Conservation (phyloP, 2,113 vertebrate genomes). For the Plecturocebus donacophilus region DNA sequence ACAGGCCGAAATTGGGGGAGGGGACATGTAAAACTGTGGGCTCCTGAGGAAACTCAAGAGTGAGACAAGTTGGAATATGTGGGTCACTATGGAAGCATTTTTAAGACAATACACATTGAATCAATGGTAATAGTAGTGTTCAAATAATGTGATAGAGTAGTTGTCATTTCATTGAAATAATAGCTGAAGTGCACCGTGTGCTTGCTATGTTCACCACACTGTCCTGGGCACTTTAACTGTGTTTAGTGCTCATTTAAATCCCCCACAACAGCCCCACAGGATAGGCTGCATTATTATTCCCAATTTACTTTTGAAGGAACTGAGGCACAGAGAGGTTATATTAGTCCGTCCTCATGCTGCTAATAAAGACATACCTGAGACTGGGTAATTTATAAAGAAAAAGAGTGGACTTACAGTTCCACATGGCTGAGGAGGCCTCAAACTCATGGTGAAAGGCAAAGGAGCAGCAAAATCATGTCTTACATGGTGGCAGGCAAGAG, state of each 20-base stretch:
- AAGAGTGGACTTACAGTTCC: no score
- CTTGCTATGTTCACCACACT: not conserved
- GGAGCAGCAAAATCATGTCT: no score
- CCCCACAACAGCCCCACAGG: not conserved
- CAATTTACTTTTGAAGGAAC: not conserved
- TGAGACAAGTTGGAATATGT: not conserved
- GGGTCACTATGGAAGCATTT: not conserved
- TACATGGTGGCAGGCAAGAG: no score
- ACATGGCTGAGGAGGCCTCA: no score
- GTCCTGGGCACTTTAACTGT: not conserved
- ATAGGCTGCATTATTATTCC: not conserved
- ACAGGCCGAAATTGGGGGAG: not conserved
- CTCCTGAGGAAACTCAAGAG: constrained; percentile 8
- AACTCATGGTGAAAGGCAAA: no score
- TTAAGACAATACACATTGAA: not conserved
- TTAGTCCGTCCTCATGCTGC: no score
- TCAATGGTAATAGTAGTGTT: not conserved
- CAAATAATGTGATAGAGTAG: not conserved
- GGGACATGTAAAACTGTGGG: not conserved
- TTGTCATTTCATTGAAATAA: not conserved
- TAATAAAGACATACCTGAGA: no score
- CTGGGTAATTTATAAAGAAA: no score
- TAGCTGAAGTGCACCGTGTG: not conserved
- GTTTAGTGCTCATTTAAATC: not conserved
- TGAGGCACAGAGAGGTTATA: not conserved